phyloP scores from a whole-genome alignment of 2,113 vertebrate species.

The Corapipo altera region DNA sequence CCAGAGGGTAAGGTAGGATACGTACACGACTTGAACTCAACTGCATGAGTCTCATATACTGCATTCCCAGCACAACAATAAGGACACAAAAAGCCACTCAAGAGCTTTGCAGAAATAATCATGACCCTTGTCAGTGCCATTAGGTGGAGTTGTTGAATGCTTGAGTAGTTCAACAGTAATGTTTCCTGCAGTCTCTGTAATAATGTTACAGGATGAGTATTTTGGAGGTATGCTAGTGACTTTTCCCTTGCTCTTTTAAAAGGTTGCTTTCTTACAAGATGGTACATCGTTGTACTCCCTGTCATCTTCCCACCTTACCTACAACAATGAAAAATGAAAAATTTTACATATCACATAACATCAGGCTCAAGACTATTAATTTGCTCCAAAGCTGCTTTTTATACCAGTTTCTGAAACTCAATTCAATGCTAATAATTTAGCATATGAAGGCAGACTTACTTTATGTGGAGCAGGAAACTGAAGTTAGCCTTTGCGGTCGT shows the following conservation, averaged over 20 bases:
- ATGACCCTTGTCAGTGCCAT: neutral
- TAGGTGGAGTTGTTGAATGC: neutral
- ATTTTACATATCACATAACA: neutral
- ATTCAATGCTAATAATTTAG: neutral
- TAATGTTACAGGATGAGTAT: accelerated
- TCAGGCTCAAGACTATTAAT: neutral
- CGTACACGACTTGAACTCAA: accelerated
- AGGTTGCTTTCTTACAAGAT: neutral
- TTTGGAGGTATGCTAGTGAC: neutral
- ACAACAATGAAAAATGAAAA: neutral
- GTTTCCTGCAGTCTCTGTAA: neutral
- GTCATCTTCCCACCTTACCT: neutral
- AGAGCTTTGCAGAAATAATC: neutral
- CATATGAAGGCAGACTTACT: neutral
- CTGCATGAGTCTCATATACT: accelerated
- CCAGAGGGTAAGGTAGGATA: neutral
- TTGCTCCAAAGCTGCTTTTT: neutral
- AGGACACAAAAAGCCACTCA: neutral
- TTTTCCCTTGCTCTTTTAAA: neutral
- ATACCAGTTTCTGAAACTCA: neutral
- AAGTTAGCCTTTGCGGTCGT: neutral
- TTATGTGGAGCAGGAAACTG: accelerated
- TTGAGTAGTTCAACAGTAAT: neutral
- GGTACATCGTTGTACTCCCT: accelerated
- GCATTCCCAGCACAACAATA: neutral